Evolutionary conservation across 2,888 invertebrate species (phyloP), one percentile per base, ranked within the genome.

Genomic region (Stenolophus ochropezus): DNA sequence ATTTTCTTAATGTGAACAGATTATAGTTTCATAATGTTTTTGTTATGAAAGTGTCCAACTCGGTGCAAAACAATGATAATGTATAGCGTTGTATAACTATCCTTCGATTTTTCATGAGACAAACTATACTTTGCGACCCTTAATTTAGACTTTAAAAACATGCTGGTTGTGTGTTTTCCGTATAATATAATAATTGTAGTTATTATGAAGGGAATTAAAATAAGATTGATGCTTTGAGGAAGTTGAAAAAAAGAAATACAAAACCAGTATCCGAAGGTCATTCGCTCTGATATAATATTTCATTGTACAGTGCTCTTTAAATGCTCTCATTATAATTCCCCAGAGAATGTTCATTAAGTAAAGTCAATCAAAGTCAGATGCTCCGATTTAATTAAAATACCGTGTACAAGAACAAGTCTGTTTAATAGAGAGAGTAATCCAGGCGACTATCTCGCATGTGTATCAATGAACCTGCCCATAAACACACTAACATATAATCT

Each of bases 341-440:
- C 56, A 56, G 11, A 20, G 21, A 18, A 11, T 18, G 1, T 20
- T 58, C n/a, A 58, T 58, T n/a, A 23, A 21, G 4, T 2, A 21
- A 65, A 65, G 11, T 33, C 16, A 27, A 65, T 65, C 27, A 27
- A 33, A 65, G 18, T 33, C 18, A 16, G 33, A 27, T 18, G 65
- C 65, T 69, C 18, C 8, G 61, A 69, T 69, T 6, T 69, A 42
- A 69, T 69, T 69, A 69, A 69, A 69, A 69, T 69, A 33, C 65
- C 65, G 6, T 2, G 18, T 18, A 33, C 33, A 33, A 27, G 27
- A 69, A 27, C 18, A 27, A 18, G 16, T 69, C 33, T 69, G 65
- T 69, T 27, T 16, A 33, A 42, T 69, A 69, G 21, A 65, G 65
- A 27, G 65, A 65, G 33, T 33, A 8, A 33, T 8, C 65, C 42